Evolutionary conservation across 35 echinoderm and acorn worm genomes (phyloP), one percentile per base, ranked within the genome.

Genomic region (Ptychodera flava): DNA sequence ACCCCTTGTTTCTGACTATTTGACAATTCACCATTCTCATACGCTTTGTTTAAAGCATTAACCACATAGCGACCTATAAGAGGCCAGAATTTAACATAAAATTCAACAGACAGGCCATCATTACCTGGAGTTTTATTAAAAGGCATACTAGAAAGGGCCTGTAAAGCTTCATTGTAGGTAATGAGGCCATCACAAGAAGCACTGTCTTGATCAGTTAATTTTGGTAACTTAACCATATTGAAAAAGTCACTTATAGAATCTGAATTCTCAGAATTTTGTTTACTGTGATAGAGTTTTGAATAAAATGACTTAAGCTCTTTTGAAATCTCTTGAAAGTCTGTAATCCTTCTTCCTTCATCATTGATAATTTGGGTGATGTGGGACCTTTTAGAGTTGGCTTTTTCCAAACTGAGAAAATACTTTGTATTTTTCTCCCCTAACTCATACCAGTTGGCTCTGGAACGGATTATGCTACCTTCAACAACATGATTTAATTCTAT

Each of bases 81-180:
- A 33, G 76, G 30, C 85, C 85, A 87, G 36, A 87, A 87, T 35
- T 87, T 75, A 6, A 35, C 32, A 78, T 87, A 79, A n/a, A 87
- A 87, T 35, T 87, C 77, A 79, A 10, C 16, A 22, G 64, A 35
- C 28, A 87, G 35, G 1, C 85, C 77, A 87, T 79, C 85, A 35
- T n/a, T 87, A 33, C 85, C 85, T 0, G 76, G 34, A 36, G 76
- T 35, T 36, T 87, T 87, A n/a, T 78, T 35, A 0, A 35, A 22
- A 0, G 31, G 28, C 76, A 87, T 35, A 28, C 32, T 78, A 16
- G 30, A 0, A 35, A 87, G 36, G 16, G 85, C 85, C 1, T 79
- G 0, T 1, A 14, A 28, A 78, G 32, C 77, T 22, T 64, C 45
- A 64, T 64, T 64, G 6, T 12, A 64, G 6, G 45, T 64, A 64